Percentiles rank a stretch among this genome's conserved stretches.
Evolutionary conservation across 2,888 invertebrate species (phyloP).

Genomic region (Scrobipalpa atriplicella): DNA sequence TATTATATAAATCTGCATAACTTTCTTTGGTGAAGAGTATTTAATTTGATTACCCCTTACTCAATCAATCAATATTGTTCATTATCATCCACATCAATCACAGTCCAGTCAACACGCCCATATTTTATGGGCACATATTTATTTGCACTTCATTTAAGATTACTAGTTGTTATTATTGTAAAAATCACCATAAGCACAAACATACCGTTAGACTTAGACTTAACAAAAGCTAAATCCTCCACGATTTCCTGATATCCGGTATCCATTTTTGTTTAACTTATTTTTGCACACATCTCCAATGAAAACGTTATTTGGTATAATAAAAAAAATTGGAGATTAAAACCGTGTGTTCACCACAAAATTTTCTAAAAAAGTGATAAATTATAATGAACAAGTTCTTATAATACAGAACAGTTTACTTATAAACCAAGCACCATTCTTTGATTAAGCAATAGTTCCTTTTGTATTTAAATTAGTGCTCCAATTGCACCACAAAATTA

Average conservation of each 20-base stretch:
- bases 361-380: background rate
- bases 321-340: too few species aligned
- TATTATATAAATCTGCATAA: background rate
- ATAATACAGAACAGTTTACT: background rate
- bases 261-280: conserved; percentile 30
- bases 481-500: conserved; percentile 8
- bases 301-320: too few species aligned
- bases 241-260: conserved; percentile 30
- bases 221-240: conserved; percentile 30
- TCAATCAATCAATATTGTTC: too few species aligned
- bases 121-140: too few species aligned
- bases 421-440: background rate
- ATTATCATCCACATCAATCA: too few species aligned
- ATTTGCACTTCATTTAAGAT: too few species aligned
- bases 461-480: conserved; percentile 31
- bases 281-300: background rate
- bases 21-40: background rate
- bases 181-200: too few species aligned
- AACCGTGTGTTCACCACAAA: background rate
- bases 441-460: conserved; percentile 6
- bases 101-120: too few species aligned
- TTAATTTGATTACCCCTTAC: too few species aligned
- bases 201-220: too few species aligned
- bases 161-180: too few species aligned
- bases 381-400: background rate